Base-by-base conservation (phyloP, 2,888 invertebrate genomes). In the Synanthedon tipuliformis region DNA sequence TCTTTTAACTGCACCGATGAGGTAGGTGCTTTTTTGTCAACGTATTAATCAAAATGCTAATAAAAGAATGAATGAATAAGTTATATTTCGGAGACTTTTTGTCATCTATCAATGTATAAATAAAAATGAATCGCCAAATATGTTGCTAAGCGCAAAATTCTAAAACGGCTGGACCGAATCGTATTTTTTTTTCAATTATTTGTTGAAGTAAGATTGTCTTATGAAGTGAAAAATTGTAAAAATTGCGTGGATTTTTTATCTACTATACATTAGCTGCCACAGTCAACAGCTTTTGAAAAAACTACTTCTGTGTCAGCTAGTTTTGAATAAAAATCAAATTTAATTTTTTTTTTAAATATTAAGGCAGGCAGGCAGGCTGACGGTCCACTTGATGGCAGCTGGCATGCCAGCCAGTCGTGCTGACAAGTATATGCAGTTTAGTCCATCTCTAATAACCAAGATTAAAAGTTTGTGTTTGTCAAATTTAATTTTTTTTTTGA, bases 1-100 rank as follows among this genome's bases (percentile, higher is more conserved):
- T 81, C 78, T 83, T 84, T 79, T 79, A 79, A 84, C 69, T 78
- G 78, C 73, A 73, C 71, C 71, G 58, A 76, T 61, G 75, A 79
- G 75, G 61, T 65, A 75, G 34, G 34, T 34, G 34, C 34, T 34
- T 34, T 78, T 76, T 75, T 72, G 65, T 72, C 69, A 62, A 60
- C 60, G 59, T 75, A 75, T 75, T 80, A 78, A 82, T 78, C 75
- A 78, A 80, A 79, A 78, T 73, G 73, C 70, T 69, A 70, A 73
- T 73, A 70, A 73, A 71, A 67, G 59, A 57, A 49, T 23, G 49
- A 41, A 41, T 23, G 49, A 41, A 41, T 51, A 18, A n/a, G 45
- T 45, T 15, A 10, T 45, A 13, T 15, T 45, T 45, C 3, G 10
- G 34, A 34, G 2, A 2, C 3, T 45, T 45, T 45, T 15, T 45